Conservation (phyloP, 2,888 invertebrate species). For the Lacanobia oleracea region DNA sequence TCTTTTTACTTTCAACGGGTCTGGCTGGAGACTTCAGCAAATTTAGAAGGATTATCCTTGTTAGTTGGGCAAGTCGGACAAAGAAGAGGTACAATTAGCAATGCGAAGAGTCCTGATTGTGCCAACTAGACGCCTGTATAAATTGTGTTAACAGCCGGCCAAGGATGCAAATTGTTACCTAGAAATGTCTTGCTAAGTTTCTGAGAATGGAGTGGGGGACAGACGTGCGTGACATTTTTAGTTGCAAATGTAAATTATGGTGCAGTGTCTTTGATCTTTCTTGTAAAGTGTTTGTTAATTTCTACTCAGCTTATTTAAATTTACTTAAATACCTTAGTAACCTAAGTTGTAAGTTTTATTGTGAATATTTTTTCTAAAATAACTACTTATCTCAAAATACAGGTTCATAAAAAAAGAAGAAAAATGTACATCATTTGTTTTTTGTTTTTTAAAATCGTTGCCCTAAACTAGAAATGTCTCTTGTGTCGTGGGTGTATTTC, state of each 20-base stretch:
- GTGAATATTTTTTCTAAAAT: not conserved
- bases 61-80: conserved; percentile 74
- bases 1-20: conserved; percentile 42
- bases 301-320: not conserved
- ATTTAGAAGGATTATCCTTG: conserved; percentile 71
- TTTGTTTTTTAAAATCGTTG: no score
- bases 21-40: conserved; percentile 59
- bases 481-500: no score
- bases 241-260: not conserved
- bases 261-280: conserved; percentile 21
- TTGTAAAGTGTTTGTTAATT: not conserved
- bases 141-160: conserved; percentile 81
- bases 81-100: conserved; percentile 84
- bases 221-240: conserved; percentile 35
- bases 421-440: not conserved
- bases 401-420: not conserved
- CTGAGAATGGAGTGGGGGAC: conserved; percentile 17
- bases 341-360: not conserved
- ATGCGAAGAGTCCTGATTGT: conserved; percentile 81
- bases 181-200: conserved; percentile 57
- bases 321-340: not conserved
- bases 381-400: not conserved
- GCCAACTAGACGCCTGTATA: conserved; percentile 75
- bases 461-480: no score
- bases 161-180: conserved; percentile 62